A percentile compares a stretch with the other conserved stretches of the same genome.
Conservation (phyloP, 2,113 vertebrate species). For the Prionailurus viverrinus region DNA sequence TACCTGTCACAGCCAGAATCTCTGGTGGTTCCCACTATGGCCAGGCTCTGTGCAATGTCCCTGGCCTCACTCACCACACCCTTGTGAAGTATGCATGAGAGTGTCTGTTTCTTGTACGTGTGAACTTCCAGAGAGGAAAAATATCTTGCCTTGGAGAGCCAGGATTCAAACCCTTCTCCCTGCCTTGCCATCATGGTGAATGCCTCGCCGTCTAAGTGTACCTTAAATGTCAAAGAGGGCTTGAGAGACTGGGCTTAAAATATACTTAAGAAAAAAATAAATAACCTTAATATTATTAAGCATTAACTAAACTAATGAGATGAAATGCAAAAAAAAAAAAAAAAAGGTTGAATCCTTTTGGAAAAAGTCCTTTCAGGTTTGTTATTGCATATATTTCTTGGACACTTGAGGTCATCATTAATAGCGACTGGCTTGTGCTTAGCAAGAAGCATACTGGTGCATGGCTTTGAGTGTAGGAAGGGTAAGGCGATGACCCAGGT, state of each 20-base stretch:
- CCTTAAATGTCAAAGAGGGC: background rate
- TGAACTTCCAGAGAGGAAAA: background rate
- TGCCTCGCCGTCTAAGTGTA: background rate
- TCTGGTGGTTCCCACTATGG: background rate
- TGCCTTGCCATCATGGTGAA: background rate
- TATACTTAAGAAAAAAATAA: background rate
- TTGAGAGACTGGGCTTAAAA: background rate
- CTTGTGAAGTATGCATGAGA: background rate
- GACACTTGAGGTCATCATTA: background rate
- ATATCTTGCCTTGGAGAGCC: background rate
- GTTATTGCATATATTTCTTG: background rate
- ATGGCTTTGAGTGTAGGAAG: background rate
- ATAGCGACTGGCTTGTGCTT: background rate
- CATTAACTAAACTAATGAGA: slow-evolving; percentile 33
- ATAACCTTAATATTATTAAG: background rate
- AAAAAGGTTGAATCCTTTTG: background rate
- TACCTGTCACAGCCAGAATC: background rate
- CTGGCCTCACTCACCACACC: background rate
- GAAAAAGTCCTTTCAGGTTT: background rate
- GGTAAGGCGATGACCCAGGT: background rate
- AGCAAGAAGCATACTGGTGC: background rate
- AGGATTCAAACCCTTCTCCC: background rate
- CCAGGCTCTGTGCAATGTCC: background rate
- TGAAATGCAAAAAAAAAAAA: background rate
- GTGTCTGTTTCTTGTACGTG: background rate